These are phyloP conservation scores for Xanthia togata DNA, from an alignment of 2,888 invertebrate genomes.

Conservation along the genomic window DNA sequence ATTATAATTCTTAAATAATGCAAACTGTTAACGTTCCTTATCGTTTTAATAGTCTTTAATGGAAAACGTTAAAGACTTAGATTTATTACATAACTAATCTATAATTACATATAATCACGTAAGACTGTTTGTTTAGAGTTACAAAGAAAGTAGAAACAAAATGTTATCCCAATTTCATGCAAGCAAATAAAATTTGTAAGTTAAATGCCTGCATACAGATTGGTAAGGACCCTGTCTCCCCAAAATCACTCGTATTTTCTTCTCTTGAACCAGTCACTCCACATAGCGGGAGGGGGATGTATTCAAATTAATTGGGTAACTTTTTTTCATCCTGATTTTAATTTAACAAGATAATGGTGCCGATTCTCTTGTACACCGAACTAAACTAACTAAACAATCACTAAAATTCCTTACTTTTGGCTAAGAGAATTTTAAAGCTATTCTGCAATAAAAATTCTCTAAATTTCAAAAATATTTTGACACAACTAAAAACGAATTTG, in stretches of 20 bases:
- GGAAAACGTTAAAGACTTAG: background rate
- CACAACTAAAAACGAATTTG: too few species aligned
- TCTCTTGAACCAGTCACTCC: background rate
- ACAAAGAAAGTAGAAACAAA: constrained; percentile 2
- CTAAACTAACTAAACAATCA: too few species aligned
- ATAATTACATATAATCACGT: background rate
- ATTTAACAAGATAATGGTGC: background rate
- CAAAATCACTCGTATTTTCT: background rate
- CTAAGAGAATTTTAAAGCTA: too few species aligned
- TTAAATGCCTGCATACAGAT: background rate
- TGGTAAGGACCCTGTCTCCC: too few species aligned
- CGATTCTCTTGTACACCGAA: too few species aligned
- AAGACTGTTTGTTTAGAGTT: background rate
- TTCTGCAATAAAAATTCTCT: too few species aligned
- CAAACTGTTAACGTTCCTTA: constrained; percentile 3
- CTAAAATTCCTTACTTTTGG: too few species aligned
- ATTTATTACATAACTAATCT: background rate
- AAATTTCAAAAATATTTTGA: too few species aligned
- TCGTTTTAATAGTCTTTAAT: background rate
- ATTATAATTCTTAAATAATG: background rate
- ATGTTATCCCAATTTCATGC: background rate
- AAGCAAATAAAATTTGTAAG: too few species aligned
- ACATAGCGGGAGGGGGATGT: background rate
- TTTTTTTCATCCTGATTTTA: background rate
- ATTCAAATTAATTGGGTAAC: background rate